Evolutionary conservation across 2,888 invertebrate species (phyloP), one percentile per base, ranked within the genome.

Genomic region (Eustalomyia histrio): DNA sequence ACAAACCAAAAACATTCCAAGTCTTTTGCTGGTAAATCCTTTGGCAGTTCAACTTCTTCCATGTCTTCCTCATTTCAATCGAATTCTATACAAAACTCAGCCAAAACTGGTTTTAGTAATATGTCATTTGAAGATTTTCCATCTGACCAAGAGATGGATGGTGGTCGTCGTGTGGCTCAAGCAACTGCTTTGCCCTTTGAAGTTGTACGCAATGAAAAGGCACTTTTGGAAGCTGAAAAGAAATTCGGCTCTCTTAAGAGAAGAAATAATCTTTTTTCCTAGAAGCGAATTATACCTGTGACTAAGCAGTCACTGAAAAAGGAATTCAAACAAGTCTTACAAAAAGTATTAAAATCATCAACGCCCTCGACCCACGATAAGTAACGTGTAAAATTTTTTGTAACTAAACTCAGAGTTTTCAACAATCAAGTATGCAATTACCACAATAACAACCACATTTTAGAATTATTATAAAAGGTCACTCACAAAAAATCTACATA

Each of bases 81-180:
- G 6, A 90, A 90, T 78, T 89, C 89, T 18, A 90, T 90, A 81
- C 89, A 90, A 72, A 90, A 88, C 79, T 89, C 89, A 1, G 86
- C 87, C 29, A 92, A 92, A 81, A 92, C 92, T 9, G 94, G 94
- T 5, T 94, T 95, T 86, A 94, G 93, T 85, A 95, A 95, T 85
- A 93, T 95, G 94, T 95, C 94, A 86, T 95, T 95, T 85, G 94
- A 95, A 87, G 94, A 95, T 89, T 94, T 94, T 86, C 93, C 94
- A 2, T 93, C 93, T 29, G 94, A 94, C 85, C 94, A 94, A 85
- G 92, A 92, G 79, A 88, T 90, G 76, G 90, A 90, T 84, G 18
- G 35, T 5, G 61, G 61, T 61, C 53, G 24, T 5, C 87, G 88
- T 39, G 85, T 87, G 83, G 87, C 89, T 17, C 87, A 87, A 78